These are phyloP conservation scores for Thripadectes ignobilis DNA, from an alignment of 2,797 vertebrate genomes.

Conservation along the genomic window DNA sequence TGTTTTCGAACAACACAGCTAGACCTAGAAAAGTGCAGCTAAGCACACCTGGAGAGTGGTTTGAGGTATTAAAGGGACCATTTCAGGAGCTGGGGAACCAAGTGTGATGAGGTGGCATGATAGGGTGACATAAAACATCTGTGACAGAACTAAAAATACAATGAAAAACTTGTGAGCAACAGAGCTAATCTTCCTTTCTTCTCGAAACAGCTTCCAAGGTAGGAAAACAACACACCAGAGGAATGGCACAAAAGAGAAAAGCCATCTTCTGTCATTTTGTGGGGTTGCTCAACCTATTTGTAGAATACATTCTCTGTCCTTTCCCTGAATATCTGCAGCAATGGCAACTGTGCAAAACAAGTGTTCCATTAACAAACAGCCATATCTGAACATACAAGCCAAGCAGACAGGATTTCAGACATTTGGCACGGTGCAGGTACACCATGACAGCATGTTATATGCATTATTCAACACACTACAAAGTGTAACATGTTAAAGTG, in stretches of 20 bases:
- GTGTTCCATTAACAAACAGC: not conserved
- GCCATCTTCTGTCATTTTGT: not conserved
- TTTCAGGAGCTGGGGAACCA: not conserved
- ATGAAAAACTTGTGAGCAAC: not conserved
- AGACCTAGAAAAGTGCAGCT: not conserved
- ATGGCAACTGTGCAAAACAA: not conserved
- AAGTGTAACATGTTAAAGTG: not conserved
- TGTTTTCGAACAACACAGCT: not conserved
- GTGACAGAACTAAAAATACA: not conserved
- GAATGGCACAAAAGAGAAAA: not conserved
- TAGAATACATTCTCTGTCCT: not conserved
- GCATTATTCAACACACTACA: conserved; percentile 44
- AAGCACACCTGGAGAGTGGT: not conserved
- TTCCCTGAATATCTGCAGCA: not conserved
- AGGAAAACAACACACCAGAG: not conserved
- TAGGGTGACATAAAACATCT: not conserved
- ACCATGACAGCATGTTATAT: not conserved
- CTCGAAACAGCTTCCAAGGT: not conserved
- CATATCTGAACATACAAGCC: not conserved
- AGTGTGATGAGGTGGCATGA: not conserved
- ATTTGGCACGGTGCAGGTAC: not conserved
- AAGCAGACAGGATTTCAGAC: not conserved
- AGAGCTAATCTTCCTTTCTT: not conserved
- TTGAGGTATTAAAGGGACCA: not conserved
- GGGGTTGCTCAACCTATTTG: not conserved